Percentiles rank a stretch among this genome's conserved stretches.
Conservation (phyloP, 2,797 vertebrate genomes). For the Ceyx erithaca region DNA sequence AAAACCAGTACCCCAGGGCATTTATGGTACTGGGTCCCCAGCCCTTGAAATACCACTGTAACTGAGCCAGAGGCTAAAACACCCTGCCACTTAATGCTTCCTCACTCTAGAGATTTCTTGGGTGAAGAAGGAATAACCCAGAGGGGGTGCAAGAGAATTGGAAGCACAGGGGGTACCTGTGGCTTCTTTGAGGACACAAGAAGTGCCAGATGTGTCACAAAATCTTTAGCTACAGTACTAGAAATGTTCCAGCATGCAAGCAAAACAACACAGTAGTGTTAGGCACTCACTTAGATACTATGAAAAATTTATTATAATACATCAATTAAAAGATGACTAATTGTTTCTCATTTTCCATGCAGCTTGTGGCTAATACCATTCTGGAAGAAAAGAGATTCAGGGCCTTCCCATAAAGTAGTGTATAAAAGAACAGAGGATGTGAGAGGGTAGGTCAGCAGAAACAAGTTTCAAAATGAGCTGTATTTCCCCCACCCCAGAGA, state of each 20-base stretch:
- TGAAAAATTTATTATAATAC: not conserved
- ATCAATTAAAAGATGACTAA: not conserved
- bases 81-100: not conserved
- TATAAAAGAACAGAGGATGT: not conserved
- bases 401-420: not conserved
- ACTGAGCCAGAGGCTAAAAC: not conserved
- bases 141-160: not conserved
- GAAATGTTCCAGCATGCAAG: not conserved
- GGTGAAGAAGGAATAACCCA: not conserved
- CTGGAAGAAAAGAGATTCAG: not conserved
- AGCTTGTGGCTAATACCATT: not conserved
- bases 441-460: not conserved
- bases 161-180: not conserved
- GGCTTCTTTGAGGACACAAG: not conserved
- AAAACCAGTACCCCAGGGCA: not conserved
- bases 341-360: not conserved
- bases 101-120: not conserved
- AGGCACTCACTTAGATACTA: not conserved
- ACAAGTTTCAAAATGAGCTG: not conserved
- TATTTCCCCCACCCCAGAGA: not conserved
- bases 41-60: not conserved
- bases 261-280: not conserved
- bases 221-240: not conserved
- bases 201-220: rapidly evolving
- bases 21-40: not conserved